These are phyloP conservation scores for Hestina assimilis DNA, from an alignment of 1,140 invertebrate genomes.

Conservation along the genomic window DNA sequence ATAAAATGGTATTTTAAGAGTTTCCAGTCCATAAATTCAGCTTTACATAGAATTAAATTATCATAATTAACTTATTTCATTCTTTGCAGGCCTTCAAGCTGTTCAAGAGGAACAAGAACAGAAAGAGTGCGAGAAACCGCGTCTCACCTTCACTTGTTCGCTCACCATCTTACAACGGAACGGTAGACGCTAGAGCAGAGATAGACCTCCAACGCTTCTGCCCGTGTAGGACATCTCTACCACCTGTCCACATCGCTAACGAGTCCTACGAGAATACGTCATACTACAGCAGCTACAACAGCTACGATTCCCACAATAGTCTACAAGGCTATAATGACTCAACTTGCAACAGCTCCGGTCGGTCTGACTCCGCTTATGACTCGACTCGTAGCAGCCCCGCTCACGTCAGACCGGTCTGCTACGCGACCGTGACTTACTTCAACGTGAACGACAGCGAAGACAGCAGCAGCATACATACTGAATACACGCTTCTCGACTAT, in stretches of 20 bases:
- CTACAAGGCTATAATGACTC: constrained; percentile 16
- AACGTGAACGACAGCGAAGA: constrained; percentile 69
- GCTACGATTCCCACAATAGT: constrained; percentile 28
- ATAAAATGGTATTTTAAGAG: no score
- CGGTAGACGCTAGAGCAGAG: constrained; percentile 58
- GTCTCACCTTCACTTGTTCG: constrained; percentile 56
- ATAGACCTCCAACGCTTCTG: constrained; percentile 63
- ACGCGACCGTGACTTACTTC: constrained; percentile 66
- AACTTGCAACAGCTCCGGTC: neutral
- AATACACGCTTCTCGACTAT: constrained; percentile 62
- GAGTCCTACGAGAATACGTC: constrained; percentile 48
- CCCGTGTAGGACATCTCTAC: constrained; percentile 50
- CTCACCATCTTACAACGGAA: constrained; percentile 57
- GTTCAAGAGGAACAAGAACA: constrained; percentile 58
- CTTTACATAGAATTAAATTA: no score
- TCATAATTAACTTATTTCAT: neutral
- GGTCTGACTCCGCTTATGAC: constrained; percentile 64
- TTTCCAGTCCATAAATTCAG: no score
- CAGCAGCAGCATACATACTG: constrained; percentile 65
- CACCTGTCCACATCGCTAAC: constrained; percentile 36
- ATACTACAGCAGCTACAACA: constrained; percentile 49
- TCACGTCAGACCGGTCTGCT: constrained; percentile 44
- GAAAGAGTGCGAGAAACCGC: constrained; percentile 49
- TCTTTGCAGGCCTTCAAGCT: constrained; percentile 69
- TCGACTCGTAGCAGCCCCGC: constrained; percentile 54